Base-by-base conservation (phyloP, 2,797 vertebrate genomes). In the Yasuhikotakia modesta region DNA sequence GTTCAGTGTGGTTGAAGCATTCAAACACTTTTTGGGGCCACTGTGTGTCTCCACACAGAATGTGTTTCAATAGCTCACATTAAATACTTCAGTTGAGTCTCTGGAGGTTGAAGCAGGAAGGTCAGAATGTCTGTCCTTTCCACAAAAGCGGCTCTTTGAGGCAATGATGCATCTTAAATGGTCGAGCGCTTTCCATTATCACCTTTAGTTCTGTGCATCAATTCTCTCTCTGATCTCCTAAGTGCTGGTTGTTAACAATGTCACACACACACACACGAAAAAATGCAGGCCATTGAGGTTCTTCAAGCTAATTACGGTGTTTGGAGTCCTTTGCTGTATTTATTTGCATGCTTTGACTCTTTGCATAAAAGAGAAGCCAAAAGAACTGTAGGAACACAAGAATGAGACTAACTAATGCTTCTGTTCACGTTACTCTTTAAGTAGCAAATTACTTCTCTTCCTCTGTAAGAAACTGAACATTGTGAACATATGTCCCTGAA, bases 161-260 rank as follows among this genome's bases (percentile, higher is more conserved):
- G 63, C 50, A 58, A 16, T 57, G 35, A 66, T 7, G n/a, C 60
- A 46, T 67, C 22, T 69, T 66, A 46, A 76, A 69, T 17, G 53
- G 12, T 32, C 3, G 53, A 69, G 65, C 6, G 5, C 14, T 89
- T 87, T 89, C 85, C 85, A 85, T 89, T 88, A 85, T 80, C 88
- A 90, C 89, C 87, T 91, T 89, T 87, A 79, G 86, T 87, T 78
- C 76, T 73, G 76, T 88, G 79, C 60, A 12, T 83, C 66, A 43
- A 17, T 86, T 60, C 39, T 72, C 72, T 79, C 79, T 85, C 80
- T 85, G 83, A 85, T 87, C 70, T 85, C 81, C 81, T 85, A 80
- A 84, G 58, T 27, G 80, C 66, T 17, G 32, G 79, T 78, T 82
- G 85, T 83, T 87, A 85, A 12, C 53, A 30, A n/a, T n/a, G n/a